phyloP scores from a whole-genome alignment of 2,797 vertebrate genomes.

The Limnodromus scolopaceus region DNA sequence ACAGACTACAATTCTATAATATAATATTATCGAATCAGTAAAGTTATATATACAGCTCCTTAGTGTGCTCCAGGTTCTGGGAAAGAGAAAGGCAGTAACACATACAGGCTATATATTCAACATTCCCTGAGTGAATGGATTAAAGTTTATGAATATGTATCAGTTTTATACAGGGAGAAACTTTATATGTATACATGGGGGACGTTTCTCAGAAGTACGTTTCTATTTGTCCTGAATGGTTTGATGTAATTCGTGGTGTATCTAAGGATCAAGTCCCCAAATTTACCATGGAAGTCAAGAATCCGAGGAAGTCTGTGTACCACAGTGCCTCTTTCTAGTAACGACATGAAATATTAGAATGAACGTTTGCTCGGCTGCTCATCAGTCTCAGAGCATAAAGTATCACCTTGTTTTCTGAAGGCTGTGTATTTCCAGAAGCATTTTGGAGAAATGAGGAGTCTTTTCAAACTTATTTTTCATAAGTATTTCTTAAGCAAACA shows the following conservation, averaged over 20 bases:
- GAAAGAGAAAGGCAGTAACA: not conserved
- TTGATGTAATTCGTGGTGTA: not conserved
- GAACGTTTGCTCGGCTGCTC: not conserved
- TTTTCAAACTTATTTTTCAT: not conserved
- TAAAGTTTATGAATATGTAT: not conserved
- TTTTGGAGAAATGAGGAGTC: not conserved
- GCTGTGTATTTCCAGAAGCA: not conserved
- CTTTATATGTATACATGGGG: too few species aligned
- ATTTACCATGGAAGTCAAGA: not conserved
- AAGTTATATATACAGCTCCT: not conserved
- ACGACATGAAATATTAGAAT: not conserved
- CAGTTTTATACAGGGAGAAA: not conserved
- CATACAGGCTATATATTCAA: not conserved
- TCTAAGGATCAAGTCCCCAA: not conserved
- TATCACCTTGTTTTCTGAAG: not conserved
- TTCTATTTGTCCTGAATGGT: not conserved
- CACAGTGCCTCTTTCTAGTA: not conserved
- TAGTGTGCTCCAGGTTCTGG: not conserved
- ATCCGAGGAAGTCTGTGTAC: not conserved
- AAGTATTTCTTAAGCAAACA: not conserved
- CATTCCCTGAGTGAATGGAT: not conserved
- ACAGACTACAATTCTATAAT: not conserved
- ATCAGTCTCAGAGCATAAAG: not conserved
- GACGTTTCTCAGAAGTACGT: not conserved
- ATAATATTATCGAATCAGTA: not conserved